phyloP scores from a whole-genome alignment of 2,113 vertebrate species.

The Felis catus region DNA sequence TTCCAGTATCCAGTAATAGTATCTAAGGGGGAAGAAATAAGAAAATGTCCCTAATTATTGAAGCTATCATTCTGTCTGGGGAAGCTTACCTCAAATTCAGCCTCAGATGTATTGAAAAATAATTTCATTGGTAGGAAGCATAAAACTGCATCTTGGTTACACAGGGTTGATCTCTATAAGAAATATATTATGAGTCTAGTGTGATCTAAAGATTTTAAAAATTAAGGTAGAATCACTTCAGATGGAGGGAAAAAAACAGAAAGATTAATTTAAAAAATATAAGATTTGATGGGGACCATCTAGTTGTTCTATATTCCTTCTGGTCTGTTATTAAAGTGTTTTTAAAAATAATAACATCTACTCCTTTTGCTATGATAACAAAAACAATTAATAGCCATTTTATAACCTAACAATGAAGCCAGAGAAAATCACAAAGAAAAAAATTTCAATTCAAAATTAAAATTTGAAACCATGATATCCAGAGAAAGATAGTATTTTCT shows the following conservation, averaged over 20 bases:
- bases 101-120: neutral
- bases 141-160: neutral
- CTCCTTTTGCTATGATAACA: neutral
- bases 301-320: conserved; percentile 1
- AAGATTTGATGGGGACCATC: neutral
- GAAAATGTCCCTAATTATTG: neutral
- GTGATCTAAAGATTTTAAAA: neutral
- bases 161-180: neutral
- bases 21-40: neutral
- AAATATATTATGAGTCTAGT: neutral
- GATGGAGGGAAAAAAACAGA: neutral
- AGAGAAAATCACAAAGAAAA: neutral
- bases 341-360: neutral
- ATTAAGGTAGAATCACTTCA: conserved; percentile 44
- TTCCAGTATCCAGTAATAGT: neutral
- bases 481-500: neutral
- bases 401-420: neutral
- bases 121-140: neutral
- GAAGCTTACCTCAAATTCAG: neutral
- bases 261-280: conserved; percentile 29
- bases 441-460: neutral
- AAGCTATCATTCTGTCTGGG: neutral
- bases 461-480: neutral
- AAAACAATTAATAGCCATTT: neutral
- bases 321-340: neutral